Base-by-base conservation (phyloP, 2,888 invertebrate genomes). In the Chymomyza caudatula region DNA sequence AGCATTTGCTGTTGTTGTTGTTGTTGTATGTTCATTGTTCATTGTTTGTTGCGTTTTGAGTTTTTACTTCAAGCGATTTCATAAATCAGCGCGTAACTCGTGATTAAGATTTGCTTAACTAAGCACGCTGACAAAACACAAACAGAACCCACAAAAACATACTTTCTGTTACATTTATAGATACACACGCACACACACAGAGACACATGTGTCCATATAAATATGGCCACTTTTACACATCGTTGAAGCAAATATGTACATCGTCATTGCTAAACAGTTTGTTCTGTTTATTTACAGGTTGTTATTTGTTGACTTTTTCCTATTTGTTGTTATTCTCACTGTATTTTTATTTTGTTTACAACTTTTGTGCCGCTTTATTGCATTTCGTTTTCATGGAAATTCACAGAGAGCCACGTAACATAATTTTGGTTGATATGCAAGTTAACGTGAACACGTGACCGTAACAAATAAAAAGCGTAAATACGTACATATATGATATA, bases 301-400 rank as follows among this genome's bases (percentile, higher is more conserved):
- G 1, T 37, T 37, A 37, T 37, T 37, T 37, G 29, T 37, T 37
- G 29, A 37, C 29, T 11, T 37, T 37, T 3, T 37, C 11, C 11
- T 11, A 37, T 13, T 37, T 37, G 29, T 37, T 37, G 29, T 37
- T 11, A 11, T 37, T 37, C n/a, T n/a, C n/a, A n/a, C n/a, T n/a
- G n/a, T n/a, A n/a, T n/a, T n/a, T n/a, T n/a, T n/a, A n/a, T 37
- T 37, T 37, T 37, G 29, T 37, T 37, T 37, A 37, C 29, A 37
- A 37, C 56, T 22, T 67, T 44, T 54, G 37, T 52, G 63, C 42
- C 57, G 76, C 72, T 72, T 64, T 62, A 69, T 73, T 78, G 74
- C 67, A 74, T 67, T 79, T 67, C 4, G 67, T 67, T 73, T 73
- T 60, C 44, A 77, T 74, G 85, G 74, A 85, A 85, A 76, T 72